Evolutionary conservation across 1,140 invertebrate species (phyloP).

Genomic region (Cardiocondyla obscurior): DNA sequence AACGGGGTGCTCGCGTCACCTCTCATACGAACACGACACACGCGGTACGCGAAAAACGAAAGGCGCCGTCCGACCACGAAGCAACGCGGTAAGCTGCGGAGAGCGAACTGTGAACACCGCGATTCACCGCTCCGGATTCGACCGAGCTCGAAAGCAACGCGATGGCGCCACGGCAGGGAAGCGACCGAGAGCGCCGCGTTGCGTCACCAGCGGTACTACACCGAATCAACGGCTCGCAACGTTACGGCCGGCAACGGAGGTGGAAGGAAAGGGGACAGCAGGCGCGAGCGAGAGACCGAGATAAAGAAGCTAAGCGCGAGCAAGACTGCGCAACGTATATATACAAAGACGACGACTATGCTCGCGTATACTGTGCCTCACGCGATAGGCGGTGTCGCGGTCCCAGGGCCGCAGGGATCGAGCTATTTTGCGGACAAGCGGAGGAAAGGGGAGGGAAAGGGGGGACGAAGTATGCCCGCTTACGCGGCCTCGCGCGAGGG

Average conservation of each 20-base stretch:
- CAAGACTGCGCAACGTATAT: neutral
- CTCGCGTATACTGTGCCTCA: slow-evolving; percentile 16
- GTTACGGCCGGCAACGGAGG: neutral
- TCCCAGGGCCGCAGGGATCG: slow-evolving; percentile 44
- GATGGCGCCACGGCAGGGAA: slow-evolving; percentile 61
- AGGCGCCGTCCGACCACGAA: neutral
- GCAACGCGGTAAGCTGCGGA: slow-evolving; percentile 26
- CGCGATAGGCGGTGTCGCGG: slow-evolving; percentile 52
- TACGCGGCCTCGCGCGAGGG: neutral
- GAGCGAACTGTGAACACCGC: slow-evolving; percentile 65
- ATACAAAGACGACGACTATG: slow-evolving; percentile 28
- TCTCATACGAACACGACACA: neutral
- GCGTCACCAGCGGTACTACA: slow-evolving; percentile 38
- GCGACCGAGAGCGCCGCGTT: slow-evolving; percentile 52
- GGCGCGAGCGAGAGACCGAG: neutral
- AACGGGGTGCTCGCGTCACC: neutral
- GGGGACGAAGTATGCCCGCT: too few species aligned
- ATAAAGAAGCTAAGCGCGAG: neutral
- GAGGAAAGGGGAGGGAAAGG: neutral
- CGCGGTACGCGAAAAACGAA: neutral
- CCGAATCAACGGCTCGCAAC: slow-evolving; percentile 38
- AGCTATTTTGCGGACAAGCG: neutral
- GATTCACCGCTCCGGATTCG: neutral
- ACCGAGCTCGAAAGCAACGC: slow-evolving; percentile 18
- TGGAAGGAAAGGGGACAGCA: neutral